phyloP scores from a whole-genome alignment of 2,797 vertebrate genomes.

The Sylvia borin region DNA sequence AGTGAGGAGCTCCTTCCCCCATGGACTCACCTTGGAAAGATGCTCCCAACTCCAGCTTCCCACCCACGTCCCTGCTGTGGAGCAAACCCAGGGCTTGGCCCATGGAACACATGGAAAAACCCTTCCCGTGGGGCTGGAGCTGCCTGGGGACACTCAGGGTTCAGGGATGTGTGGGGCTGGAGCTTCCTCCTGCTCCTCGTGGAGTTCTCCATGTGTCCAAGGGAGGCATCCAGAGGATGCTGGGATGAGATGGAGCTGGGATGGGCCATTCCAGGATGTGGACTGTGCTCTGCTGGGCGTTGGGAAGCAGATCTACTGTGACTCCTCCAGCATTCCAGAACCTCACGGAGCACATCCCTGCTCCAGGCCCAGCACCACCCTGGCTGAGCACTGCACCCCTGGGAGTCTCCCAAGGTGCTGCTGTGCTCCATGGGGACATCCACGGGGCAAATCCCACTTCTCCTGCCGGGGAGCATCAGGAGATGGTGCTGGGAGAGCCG shows the following conservation, averaged over 20 bases:
- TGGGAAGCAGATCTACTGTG: background rate
- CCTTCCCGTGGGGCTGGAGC: background rate
- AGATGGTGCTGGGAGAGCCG: background rate
- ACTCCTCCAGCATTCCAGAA: background rate
- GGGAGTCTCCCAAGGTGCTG: rapidly evolving
- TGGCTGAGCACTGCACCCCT: rapidly evolving
- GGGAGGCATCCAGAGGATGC: background rate
- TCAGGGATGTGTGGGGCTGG: rapidly evolving
- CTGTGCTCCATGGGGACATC: background rate
- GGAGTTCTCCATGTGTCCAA: rapidly evolving
- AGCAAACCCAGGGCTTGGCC: background rate
- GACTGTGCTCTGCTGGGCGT: rapidly evolving
- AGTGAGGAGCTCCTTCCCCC: background rate
- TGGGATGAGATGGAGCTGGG: background rate
- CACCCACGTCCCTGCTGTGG: background rate
- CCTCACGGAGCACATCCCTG: background rate
- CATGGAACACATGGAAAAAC: background rate
- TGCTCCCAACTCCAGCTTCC: background rate
- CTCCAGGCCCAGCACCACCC: background rate
- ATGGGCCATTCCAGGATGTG: background rate
- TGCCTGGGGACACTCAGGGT: background rate
- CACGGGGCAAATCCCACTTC: background rate
- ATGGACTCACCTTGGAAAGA: background rate
- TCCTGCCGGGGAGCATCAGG: background rate
- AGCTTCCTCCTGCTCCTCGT: background rate